These are phyloP conservation scores for Bubalus kerabau DNA, from an alignment of 2,113 vertebrate genomes.

Conservation along the genomic window DNA sequence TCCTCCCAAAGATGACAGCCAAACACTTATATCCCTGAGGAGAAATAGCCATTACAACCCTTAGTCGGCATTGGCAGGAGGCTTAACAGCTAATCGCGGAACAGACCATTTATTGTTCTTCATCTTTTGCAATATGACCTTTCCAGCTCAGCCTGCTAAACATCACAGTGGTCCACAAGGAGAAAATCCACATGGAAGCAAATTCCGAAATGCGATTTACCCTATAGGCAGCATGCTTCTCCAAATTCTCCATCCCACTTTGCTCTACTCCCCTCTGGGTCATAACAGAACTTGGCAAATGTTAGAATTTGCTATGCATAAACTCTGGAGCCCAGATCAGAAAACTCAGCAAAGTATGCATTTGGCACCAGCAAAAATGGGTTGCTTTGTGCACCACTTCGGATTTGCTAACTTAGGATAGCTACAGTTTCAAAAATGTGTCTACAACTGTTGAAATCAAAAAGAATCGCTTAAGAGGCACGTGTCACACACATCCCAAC, in stretches of 20 bases:
- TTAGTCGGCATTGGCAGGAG: neutral
- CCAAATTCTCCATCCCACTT: conserved; percentile 19
- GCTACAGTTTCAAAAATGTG: conserved; percentile 31
- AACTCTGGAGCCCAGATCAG: conserved; percentile 29
- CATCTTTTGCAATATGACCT: neutral
- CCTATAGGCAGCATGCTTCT: neutral
- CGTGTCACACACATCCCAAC: conserved; percentile 13
- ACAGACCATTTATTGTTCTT: conserved; percentile 26
- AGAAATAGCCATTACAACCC: neutral
- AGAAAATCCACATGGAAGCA: neutral
- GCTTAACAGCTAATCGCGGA: neutral
- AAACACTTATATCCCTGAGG: neutral
- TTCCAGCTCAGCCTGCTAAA: neutral
- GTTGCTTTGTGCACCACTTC: neutral
- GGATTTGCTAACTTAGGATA: conserved; percentile 12
- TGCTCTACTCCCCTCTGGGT: neutral
- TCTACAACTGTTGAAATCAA: neutral
- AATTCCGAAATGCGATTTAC: neutral
- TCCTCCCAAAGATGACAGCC: neutral
- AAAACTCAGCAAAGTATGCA: conserved; percentile 32
- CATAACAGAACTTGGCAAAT: conserved; percentile 39
- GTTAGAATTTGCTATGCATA: conserved; percentile 41
- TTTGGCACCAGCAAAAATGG: neutral
- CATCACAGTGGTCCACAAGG: neutral
- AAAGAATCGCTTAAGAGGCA: neutral